Conservation (phyloP, 2,113 vertebrate genomes). For the Triplophysa dalaica region DNA sequence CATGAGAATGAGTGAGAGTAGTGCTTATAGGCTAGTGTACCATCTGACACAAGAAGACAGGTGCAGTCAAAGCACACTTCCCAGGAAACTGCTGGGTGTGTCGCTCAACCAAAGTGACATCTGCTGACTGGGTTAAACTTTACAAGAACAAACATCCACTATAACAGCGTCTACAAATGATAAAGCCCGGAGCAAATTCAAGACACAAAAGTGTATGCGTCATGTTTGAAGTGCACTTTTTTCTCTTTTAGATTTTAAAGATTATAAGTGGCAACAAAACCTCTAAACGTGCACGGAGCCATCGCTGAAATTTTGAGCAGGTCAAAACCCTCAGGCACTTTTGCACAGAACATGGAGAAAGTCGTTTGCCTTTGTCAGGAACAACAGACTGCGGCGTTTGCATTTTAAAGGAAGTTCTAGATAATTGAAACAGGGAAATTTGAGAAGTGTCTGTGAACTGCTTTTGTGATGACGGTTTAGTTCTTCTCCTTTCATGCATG, state of each 20-base stretch:
- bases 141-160: constrained; percentile 38
- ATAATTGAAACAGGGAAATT: constrained; percentile 47
- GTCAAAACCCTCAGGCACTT: neutral
- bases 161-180: constrained; percentile 44
- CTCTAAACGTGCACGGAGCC: neutral
- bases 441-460: constrained; percentile 49
- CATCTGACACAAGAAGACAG: constrained; percentile 36
- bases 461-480: constrained; percentile 41
- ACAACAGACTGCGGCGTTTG: constrained; percentile 23
- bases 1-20: neutral
- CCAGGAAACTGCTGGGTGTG: constrained; percentile 34
- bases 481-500: constrained; percentile 53
- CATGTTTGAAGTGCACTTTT: constrained; percentile 15
- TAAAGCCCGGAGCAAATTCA: constrained; percentile 19
- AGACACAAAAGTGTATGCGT: constrained; percentile 27
- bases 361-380: constrained; percentile 31
- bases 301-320: constrained; percentile 15
- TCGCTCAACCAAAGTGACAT: constrained; percentile 43
- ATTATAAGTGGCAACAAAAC: constrained; percentile 26
- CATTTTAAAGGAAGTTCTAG: constrained; percentile 46
- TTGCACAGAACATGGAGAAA: constrained; percentile 20
- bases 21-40: neutral
- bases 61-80: constrained; percentile 27
- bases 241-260: constrained; percentile 5
- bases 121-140: constrained; percentile 33